Percentiles rank a stretch among this genome's conserved stretches.
Conservation (phyloP, 2,797 vertebrate species). For the Microctenopoma lineatum region DNA sequence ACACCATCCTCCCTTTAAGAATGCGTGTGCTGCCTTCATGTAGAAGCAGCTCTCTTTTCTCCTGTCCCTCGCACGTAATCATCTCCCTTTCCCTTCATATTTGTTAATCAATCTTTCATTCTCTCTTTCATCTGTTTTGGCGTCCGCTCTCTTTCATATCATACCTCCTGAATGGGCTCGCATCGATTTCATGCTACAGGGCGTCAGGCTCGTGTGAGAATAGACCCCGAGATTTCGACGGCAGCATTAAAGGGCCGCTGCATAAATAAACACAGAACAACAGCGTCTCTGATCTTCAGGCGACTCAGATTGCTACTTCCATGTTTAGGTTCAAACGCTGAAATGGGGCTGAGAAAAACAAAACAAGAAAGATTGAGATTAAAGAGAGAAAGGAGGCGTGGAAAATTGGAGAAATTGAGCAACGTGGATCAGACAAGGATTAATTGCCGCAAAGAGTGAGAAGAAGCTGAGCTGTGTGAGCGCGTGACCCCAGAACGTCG, state of each 20-base stretch:
- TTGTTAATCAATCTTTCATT: slow-evolving; percentile 53
- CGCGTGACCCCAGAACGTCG: slow-evolving; percentile 18
- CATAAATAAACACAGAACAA: slow-evolving; percentile 26
- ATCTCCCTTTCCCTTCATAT: slow-evolving; percentile 37
- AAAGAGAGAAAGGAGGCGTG: slow-evolving; percentile 31
- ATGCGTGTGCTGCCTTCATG: slow-evolving; percentile 1
- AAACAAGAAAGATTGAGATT: slow-evolving; percentile 33
- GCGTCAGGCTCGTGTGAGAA: slow-evolving; percentile 23
- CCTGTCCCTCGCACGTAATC: slow-evolving; percentile 40
- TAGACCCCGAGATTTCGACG: slow-evolving; percentile 21
- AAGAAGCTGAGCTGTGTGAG: slow-evolving; percentile 20
- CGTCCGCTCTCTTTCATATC: slow-evolving; percentile 44
- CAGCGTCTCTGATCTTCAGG: slow-evolving; percentile 44
- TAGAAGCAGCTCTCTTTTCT: not conserved
- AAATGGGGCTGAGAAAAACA: slow-evolving; percentile 47
- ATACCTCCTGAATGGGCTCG: slow-evolving; percentile 35
- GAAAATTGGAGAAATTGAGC: slow-evolving; percentile 35
- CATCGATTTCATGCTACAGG: slow-evolving; percentile 59
- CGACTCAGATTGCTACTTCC: slow-evolving; percentile 30
- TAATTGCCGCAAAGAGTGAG: slow-evolving; percentile 40
- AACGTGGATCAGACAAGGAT: slow-evolving; percentile 37
- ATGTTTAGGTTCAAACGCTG: slow-evolving; percentile 44
- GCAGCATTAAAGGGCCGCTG: slow-evolving; percentile 24
- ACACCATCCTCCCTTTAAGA: slow-evolving; percentile 18
- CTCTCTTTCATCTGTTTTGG: slow-evolving; percentile 43